These are phyloP conservation scores for Thaumetopoea pityocampa DNA, from an alignment of 1,140 invertebrate species.

Conservation along the genomic window DNA sequence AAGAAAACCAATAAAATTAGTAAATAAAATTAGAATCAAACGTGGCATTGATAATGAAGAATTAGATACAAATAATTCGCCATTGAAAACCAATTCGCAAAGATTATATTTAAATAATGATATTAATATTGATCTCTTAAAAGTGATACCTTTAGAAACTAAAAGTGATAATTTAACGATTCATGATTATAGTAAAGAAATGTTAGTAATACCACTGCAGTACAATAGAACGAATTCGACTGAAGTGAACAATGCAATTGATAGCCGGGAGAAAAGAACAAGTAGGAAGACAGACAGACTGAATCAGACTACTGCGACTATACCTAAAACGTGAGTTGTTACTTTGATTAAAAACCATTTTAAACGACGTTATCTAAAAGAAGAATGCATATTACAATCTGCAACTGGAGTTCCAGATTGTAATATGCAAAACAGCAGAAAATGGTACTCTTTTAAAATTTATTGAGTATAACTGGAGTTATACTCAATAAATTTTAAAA, in stretches of 20 bases:
- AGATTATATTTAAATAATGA: conserved; percentile 34
- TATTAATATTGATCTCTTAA: conserved; percentile 37
- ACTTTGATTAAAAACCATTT: conserved; percentile 1
- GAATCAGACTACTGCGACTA: conserved; percentile 70
- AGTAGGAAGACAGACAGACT: conserved; percentile 72
- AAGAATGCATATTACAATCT: no score
- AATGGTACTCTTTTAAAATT: no score
- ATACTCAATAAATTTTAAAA: no score
- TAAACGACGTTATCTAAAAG: no score
- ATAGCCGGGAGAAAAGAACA: conserved; percentile 69
- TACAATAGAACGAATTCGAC: conserved; percentile 58
- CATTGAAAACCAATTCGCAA: conserved; percentile 26
- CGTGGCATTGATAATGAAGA: conserved; percentile 47
- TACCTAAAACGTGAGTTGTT: conserved; percentile 70
- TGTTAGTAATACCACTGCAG: conserved; percentile 30
- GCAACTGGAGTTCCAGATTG: no score
- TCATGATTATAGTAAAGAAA: conserved; percentile 1
- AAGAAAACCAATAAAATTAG: conserved; percentile 20
- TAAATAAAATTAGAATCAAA: conserved; percentile 37
- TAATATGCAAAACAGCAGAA: no score
- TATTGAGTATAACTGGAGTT: no score
- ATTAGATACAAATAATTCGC: conserved; percentile 36
- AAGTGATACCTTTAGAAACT: conserved; percentile 50
- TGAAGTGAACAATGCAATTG: conserved; percentile 48
- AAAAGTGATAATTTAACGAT: conserved; percentile 21